Conservation (phyloP, 1,140 invertebrate genomes). For the Episyrphus balteatus region DNA sequence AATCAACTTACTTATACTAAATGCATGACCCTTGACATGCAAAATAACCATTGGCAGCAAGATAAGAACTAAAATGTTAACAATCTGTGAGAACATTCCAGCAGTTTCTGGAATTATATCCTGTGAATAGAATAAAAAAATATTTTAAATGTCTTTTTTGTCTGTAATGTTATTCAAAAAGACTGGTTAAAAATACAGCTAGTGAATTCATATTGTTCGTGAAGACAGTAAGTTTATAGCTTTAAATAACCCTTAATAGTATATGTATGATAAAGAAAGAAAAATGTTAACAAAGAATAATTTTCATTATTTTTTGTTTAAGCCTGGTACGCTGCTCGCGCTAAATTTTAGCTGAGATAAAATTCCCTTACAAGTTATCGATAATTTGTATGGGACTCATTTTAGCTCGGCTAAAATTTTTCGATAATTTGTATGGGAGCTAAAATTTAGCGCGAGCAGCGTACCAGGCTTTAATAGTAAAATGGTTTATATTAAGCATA, state of each 20-base stretch:
- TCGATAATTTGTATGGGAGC: too few relatives aligned
- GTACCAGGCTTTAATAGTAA: too few relatives aligned
- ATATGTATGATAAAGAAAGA: not conserved
- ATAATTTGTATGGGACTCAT: too few relatives aligned
- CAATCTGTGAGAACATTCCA: conserved; percentile 60
- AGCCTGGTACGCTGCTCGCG: too few relatives aligned
- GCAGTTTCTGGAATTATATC: conserved; percentile 55
- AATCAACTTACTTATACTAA: conserved; percentile 60
- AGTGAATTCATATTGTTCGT: conserved; percentile 7
- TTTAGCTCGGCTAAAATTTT: too few relatives aligned
- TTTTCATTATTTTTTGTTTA: too few relatives aligned
- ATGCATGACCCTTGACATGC: conserved; percentile 58
- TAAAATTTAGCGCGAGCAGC: too few relatives aligned
- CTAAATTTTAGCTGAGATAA: too few relatives aligned
- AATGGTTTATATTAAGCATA: conserved; percentile 2
- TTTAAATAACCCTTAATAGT: not conserved
- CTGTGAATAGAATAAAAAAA: conserved; percentile 40
- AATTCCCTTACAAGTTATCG: too few relatives aligned
- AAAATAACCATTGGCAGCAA: conserved; percentile 68
- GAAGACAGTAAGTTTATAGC: conserved; percentile 11
- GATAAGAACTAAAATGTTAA: conserved; percentile 66
- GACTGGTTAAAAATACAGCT: not conserved
- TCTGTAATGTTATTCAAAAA: not conserved
- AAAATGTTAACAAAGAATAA: too few relatives aligned
- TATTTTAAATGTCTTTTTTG: too few relatives aligned